Evolutionary conservation across 2,113 vertebrate species (phyloP).

Genomic region (Corythornis vintsioides): DNA sequence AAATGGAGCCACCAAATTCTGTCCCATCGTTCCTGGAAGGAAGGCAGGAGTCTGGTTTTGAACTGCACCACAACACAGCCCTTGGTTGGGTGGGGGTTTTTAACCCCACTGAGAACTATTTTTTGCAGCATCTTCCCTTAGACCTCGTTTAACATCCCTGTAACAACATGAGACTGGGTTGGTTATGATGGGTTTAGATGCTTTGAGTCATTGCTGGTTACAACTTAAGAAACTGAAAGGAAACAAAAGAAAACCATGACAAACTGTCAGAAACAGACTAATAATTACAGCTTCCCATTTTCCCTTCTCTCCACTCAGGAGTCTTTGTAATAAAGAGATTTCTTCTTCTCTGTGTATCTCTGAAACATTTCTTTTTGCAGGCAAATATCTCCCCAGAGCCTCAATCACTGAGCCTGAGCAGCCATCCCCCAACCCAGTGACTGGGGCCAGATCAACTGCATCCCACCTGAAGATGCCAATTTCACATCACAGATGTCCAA

Average conservation of each 20-base stretch:
- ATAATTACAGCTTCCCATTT: background rate
- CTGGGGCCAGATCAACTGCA: background rate
- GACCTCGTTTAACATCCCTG: background rate
- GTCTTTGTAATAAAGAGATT: background rate
- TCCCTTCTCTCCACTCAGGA: background rate
- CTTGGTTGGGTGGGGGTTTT: background rate
- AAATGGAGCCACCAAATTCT: conserved; percentile 97
- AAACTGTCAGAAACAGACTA: background rate
- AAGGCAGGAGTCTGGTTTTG: background rate
- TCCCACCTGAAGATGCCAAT: background rate
- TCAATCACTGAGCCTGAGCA: background rate
- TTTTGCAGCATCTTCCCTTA: background rate
- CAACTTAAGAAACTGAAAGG: background rate
- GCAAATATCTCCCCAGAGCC: background rate
- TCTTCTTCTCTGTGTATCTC: background rate
- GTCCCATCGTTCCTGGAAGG: conserved; percentile 92
- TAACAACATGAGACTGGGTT: background rate
- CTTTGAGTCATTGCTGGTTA: background rate
- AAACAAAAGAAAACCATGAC: background rate
- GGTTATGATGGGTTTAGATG: background rate
- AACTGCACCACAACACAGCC: background rate
- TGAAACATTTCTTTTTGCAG: background rate
- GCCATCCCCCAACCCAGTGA: background rate
- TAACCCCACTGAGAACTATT: background rate
- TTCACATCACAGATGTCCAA: background rate